These are phyloP conservation scores for Paradisaea rubra DNA, from an alignment of 2,113 vertebrate genomes.

Conservation along the genomic window DNA sequence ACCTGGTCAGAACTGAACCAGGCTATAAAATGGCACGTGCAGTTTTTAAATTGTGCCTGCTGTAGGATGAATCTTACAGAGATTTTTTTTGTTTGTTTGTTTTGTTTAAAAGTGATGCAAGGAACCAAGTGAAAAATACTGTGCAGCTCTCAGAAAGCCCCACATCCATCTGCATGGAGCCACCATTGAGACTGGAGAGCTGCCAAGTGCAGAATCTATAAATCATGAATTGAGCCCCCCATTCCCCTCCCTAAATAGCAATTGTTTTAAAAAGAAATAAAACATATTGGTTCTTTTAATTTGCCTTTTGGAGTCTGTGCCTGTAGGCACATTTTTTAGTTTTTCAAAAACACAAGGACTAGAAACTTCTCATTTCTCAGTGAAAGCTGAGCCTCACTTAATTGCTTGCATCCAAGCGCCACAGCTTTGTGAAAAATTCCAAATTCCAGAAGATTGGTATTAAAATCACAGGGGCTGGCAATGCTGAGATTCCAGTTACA, in stretches of 20 bases:
- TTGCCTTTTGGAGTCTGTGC: slow-evolving; percentile 32
- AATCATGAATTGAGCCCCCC: not conserved
- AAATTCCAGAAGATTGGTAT: not conserved
- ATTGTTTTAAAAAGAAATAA: slow-evolving; percentile 41
- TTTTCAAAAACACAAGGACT: not conserved
- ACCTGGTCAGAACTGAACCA: not conserved
- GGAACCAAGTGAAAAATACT: not conserved
- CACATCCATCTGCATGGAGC: not conserved
- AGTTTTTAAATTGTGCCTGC: not conserved
- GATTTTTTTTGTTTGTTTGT: not conserved
- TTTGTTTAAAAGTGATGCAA: not conserved
- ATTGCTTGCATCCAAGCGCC: slow-evolving; percentile 1
- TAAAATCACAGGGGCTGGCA: not conserved
- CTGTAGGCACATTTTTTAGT: slow-evolving; percentile 21
- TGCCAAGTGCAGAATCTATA: not conserved
- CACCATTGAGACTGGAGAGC: not conserved
- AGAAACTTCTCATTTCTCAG: slow-evolving; percentile 17
- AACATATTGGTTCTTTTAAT: slow-evolving; percentile 42
- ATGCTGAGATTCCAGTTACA: not conserved
- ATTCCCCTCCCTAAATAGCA: not conserved
- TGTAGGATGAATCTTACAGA: not conserved
- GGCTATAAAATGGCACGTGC: not conserved
- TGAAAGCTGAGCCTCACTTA: slow-evolving; percentile 22
- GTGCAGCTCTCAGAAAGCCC: not conserved
- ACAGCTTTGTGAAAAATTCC: slow-evolving; percentile 3